phyloP scores from a whole-genome alignment of 2,888 invertebrate genomes.

The Oligia fasciuncula region DNA sequence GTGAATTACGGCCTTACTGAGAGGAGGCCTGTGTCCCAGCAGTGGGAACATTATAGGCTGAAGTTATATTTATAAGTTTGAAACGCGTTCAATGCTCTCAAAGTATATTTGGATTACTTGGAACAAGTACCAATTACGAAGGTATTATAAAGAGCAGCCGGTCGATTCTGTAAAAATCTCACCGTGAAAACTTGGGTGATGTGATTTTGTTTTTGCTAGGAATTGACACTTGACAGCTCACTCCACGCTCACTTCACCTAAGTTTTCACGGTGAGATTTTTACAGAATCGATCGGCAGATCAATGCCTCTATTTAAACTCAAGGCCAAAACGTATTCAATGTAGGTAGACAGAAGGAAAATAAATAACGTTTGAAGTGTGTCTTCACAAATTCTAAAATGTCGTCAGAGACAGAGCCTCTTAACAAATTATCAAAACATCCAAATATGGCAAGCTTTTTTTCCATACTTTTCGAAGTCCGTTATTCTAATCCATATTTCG shows the following conservation, averaged over 20 bases:
- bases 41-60: neutral
- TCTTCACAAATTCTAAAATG: slow-evolving; percentile 50
- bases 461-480: slow-evolving; percentile 69
- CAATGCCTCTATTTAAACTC: slow-evolving; percentile 40
- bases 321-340: slow-evolving; percentile 36
- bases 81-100: neutral
- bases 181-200: too few species aligned
- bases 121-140: slow-evolving; percentile 29
- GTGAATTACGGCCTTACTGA: neutral
- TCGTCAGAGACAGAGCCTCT: slow-evolving; percentile 30
- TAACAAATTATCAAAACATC: slow-evolving; percentile 64
- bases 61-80: slow-evolving; percentile 1
- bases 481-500: slow-evolving; percentile 83
- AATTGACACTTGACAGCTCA: too few species aligned
- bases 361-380: slow-evolving; percentile 38
- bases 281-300: too few species aligned
- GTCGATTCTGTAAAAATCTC: too few species aligned
- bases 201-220: too few species aligned
- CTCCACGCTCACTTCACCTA: too few species aligned
- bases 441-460: slow-evolving; percentile 62
- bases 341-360: slow-evolving; percentile 16
- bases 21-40: neutral
- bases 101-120: slow-evolving; percentile 8
- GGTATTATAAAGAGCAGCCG: slow-evolving; percentile 32
- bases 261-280: too few species aligned